Evolutionary conservation across 2,888 invertebrate genomes (phyloP), one percentile per base, ranked within the genome.

Genomic region (Ophonus ardosiacus): DNA sequence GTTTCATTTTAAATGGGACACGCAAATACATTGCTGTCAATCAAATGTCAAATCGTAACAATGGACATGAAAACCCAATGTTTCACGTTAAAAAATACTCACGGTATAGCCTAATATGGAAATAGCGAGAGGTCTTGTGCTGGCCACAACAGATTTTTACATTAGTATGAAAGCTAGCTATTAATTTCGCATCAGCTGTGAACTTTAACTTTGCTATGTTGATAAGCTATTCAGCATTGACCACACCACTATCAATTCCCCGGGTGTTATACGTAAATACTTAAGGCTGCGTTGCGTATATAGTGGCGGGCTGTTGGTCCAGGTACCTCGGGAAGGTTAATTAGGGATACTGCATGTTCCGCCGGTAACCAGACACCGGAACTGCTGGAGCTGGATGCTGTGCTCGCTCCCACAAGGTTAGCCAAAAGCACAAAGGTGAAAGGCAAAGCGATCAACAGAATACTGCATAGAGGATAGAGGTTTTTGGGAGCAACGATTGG

Each of bases 341-440:
- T 84, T 84, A 84, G 78, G 84, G 79, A 79, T 68, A 78, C 79
- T 57, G 40, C 57, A 57, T 79, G 57, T 57, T 79, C 57, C 61
- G 59, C 59, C 43, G 84, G 84, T 84, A 84, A 84, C 78, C 84
- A 84, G 84, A 84, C 84, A 84, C 84, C 84, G 84, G 84, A 84
- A 84, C 83, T 74, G 83, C 57, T 38, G 82, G n/a, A n/a, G 24
- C 31, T 51, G 43, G 43, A 51, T 51, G 43, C 43, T 51, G 43
- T 13, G 43, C 43, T 51, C 2, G 1, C 43, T 51, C 43, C 43
- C 43, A 51, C 43, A 51, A 51, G 43, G 43, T 51, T 51, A 51
- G 43, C 43, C 31, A 31, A 31, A 31, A 13, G 43, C 43, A 51
- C 43, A 51, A 51, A 51, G 43, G 43, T 51, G 43, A 51, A 13